Evolutionary conservation across 1,140 invertebrate species (phyloP), one percentile per base, ranked within the genome.

Genomic region (Sitodiplosis mosellana): DNA sequence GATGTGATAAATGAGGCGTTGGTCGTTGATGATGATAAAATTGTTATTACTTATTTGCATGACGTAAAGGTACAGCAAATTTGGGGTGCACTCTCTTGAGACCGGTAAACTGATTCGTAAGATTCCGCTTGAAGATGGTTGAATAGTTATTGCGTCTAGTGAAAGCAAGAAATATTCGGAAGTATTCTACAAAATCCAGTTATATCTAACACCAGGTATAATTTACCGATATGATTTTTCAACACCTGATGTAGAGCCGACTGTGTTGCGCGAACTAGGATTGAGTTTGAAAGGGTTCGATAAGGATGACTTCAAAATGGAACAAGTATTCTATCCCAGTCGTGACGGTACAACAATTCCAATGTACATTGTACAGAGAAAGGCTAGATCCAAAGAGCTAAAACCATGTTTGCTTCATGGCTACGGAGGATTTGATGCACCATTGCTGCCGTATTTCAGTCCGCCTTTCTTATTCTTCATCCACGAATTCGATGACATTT

Each of bases 51-150:
- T 61, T 98, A 97, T 62, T 78, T 96, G 38, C 76, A 87, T 61
- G 89, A 99, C 76, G 94, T 98, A 5, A 96, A 95, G 74, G 89
- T 85, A n/a, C n/a, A n/a, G n/a, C n/a, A n/a, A n/a, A n/a, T n/a
- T n/a, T n/a, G n/a, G n/a, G n/a, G n/a, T n/a, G n/a, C n/a, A 89
- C 64, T 76, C 76, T 53, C 64, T 94, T 27, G 67, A 69, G 51
- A 78, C 75, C 45, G 94, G 92, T 15, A 66, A 79, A 45, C 60
- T 81, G 15, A 55, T 90, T 11, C 73, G 73, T 53, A 71, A 72
- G 47, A 83, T 95, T 53, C 76, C 82, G 1, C 65, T 97, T 20
- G 83, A 85, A 55, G 79, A 95, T 48, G 94, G 93, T 10, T 85
- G 84, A n/a, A n/a, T n/a, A 2, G 73, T 98, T 33, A 75, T 76